Conservation (phyloP, 1,140 invertebrate species). For the Geopemphigus sp. region DNA sequence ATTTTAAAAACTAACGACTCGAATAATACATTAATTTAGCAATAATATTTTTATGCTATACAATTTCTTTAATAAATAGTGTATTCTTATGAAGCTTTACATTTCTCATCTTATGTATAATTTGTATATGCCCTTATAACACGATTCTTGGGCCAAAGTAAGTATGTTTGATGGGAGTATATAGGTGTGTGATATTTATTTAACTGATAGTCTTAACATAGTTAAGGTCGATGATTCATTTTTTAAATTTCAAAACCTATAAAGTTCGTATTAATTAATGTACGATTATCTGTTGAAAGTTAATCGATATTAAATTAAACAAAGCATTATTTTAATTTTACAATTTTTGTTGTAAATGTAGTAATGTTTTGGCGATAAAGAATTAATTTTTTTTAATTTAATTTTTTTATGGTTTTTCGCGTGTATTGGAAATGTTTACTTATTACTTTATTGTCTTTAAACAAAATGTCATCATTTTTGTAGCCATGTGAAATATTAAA, state of each 20-base stretch:
- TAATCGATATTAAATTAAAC: background rate
- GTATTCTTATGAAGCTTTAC: no score
- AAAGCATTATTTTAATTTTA: constrained; percentile 33
- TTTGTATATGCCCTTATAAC: background rate
- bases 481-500: constrained; percentile 31
- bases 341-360: constrained; percentile 47
- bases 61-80: no score
- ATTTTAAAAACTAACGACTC: no score
- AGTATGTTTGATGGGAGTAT: constrained; percentile 16
- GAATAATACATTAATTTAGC: no score
- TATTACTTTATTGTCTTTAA: constrained; percentile 30
- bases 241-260: constrained; percentile 16
- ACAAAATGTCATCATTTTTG: constrained; percentile 16
- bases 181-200: background rate
- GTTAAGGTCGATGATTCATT: background rate
- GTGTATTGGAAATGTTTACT: constrained; percentile 37
- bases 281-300: constrained; percentile 11
- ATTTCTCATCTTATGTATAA: no score
- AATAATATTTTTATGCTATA: no score
- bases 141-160: constrained; percentile 23
- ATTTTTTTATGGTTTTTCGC: constrained; percentile 26
- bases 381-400: constrained; percentile 27
- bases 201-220: constrained; percentile 13
- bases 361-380: constrained; percentile 11
- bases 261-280: background rate